Evolutionary conservation across 2,113 vertebrate species (phyloP), one percentile per base, ranked within the genome.

Genomic region (Grallaria varia): DNA sequence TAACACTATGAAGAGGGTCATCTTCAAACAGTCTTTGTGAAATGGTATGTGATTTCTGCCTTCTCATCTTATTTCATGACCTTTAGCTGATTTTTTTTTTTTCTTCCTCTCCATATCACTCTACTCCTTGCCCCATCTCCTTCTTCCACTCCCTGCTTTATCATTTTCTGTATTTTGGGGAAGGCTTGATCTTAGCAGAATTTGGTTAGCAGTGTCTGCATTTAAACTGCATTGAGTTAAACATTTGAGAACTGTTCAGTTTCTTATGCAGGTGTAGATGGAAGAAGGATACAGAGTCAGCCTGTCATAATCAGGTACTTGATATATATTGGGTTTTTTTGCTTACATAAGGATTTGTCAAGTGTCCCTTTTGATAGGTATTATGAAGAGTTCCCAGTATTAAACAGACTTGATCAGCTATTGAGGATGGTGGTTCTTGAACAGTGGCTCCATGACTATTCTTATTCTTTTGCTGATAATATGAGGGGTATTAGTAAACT

Each of bases 1-100:
- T 62, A 68, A 17, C 6, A 0, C 19, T 12, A 1, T n/a, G 12
- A 79, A 44, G 0, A 5, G 33, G 8, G 14, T 73, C 2, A 0
- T 39, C 12, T 31, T 23, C 35, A 9, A 17, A 23, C 0, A 0
- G 21, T 52, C 8, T 37, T 86, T 24, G 42, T 75, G 44, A 72
- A 83, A 44, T 22, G 25, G 7, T 55, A 23, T 14, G 10, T 27
- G 31, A 45, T 87, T 87, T 72, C n/a, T 79, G 8, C 40, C 28
- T 53, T 60, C 31, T 64, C 2, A 1, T 67, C 30, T 50, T 62
- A 10, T 42, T 84, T 82, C 9, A 11, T 69, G 21, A 71, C 14
- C 33, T 63, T 63, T 39, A 81, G 44, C 24, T 85, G 52, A 56
- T 75, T 73, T n/a, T 42, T 44, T 62, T 68, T 20, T 1, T 12